These are phyloP conservation scores for Mionectes olivaceus DNA, from an alignment of 2,797 vertebrate species.

Conservation along the genomic window DNA sequence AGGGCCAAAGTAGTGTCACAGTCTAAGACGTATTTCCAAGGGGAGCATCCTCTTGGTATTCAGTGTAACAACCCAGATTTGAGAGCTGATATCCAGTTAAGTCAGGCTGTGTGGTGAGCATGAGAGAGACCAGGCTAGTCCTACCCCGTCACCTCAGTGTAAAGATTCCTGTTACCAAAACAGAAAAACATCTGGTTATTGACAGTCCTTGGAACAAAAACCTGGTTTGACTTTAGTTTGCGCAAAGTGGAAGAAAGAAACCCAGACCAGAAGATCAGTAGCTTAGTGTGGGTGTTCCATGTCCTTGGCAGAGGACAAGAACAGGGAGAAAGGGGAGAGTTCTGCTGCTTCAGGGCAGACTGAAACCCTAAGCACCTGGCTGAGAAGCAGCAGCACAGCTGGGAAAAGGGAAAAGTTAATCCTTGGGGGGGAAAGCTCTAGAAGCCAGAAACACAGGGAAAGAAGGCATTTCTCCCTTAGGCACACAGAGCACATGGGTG, in stretches of 20 bases:
- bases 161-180: neutral
- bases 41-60: neutral
- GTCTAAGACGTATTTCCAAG: neutral
- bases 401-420: neutral
- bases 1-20: neutral
- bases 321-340: neutral
- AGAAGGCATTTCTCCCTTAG: neutral
- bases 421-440: neutral
- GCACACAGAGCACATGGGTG: rapidly evolving
- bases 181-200: neutral
- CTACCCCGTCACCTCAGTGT: neutral
- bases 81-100: neutral
- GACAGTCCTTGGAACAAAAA: neutral
- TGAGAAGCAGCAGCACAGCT: neutral
- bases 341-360: neutral
- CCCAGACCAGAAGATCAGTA: neutral
- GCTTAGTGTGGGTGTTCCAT: neutral
- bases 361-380: neutral
- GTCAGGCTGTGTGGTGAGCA: neutral
- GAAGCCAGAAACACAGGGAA: neutral
- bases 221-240: neutral
- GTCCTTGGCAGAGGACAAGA: neutral
- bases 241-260: neutral
- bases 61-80: neutral
- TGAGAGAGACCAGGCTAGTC: neutral